Evolutionary conservation across 1,140 invertebrate genomes (phyloP).

Genomic region (Calliopsis andreniformis): DNA sequence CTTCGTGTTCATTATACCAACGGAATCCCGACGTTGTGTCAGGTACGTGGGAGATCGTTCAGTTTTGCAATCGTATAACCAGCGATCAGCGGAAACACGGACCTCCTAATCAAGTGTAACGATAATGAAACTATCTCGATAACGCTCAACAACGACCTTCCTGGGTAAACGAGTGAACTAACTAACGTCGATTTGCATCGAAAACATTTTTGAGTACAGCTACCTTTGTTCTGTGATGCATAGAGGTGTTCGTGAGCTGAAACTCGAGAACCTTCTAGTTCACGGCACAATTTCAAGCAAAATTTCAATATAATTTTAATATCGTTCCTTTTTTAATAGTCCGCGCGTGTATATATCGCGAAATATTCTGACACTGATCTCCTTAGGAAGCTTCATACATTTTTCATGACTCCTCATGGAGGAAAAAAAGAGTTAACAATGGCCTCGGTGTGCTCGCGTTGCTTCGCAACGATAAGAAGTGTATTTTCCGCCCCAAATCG

Average conservation of each 20-base stretch:
- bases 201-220: conserved; percentile 9
- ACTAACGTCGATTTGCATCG: neutral
- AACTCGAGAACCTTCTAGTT: too few species aligned
- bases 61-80: conserved; percentile 52
- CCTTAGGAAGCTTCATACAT: neutral
- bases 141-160: neutral
- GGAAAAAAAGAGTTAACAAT: neutral
- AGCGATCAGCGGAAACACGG: conserved; percentile 1
- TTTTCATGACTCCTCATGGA: neutral
- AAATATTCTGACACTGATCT: neutral
- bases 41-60: conserved; percentile 44
- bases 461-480: conserved; percentile 3
- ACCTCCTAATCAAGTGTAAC: conserved; percentile 32
- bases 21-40: conserved; percentile 47
- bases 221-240: too few species aligned
- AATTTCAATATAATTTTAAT: neutral
- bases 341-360: neutral
- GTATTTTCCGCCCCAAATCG: conserved; percentile 22
- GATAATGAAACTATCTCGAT: conserved; percentile 37
- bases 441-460: neutral
- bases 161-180: neutral
- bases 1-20: conserved; percentile 32
- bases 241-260: too few species aligned
- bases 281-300: neutral
- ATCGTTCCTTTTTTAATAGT: neutral